Conservation (phyloP, 2,113 vertebrate genomes). For the Psammodynastes pulverulentus region DNA sequence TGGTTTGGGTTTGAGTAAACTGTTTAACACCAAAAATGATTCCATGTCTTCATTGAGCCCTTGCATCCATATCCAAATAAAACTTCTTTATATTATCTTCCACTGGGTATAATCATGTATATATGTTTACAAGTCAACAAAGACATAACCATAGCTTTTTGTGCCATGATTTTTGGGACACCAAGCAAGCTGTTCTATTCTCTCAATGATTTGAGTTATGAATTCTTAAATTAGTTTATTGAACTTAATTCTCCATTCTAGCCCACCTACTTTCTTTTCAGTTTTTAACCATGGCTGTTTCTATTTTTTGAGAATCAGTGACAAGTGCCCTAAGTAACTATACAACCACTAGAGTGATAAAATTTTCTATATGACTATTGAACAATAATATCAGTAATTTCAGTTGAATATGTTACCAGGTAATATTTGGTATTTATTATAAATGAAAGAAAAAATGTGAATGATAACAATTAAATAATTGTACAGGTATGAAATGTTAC, state of each 20-base stretch:
- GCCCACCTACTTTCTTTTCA: neutral
- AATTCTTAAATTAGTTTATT: neutral
- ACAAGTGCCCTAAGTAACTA: neutral
- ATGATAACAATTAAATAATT: neutral
- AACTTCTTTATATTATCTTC: neutral
- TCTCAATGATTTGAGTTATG: neutral
- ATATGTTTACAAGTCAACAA: neutral
- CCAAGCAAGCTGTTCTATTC: neutral
- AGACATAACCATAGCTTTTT: neutral
- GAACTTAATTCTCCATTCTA: neutral
- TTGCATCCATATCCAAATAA: neutral
- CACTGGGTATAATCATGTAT: neutral
- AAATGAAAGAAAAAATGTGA: neutral
- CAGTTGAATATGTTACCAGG: neutral
- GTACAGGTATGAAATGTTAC: neutral
- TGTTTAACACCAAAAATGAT: neutral
- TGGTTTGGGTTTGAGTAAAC: neutral
- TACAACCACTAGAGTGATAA: neutral
- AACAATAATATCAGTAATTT: neutral
- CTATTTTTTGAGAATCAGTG: neutral
- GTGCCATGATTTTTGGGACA: too few species aligned
- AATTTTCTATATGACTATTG: neutral
- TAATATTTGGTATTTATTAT: neutral
- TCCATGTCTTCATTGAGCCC: neutral
- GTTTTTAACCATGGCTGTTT: neutral